phyloP scores from a whole-genome alignment of 2,888 invertebrate species.

The Ennomos fuscantarius region DNA sequence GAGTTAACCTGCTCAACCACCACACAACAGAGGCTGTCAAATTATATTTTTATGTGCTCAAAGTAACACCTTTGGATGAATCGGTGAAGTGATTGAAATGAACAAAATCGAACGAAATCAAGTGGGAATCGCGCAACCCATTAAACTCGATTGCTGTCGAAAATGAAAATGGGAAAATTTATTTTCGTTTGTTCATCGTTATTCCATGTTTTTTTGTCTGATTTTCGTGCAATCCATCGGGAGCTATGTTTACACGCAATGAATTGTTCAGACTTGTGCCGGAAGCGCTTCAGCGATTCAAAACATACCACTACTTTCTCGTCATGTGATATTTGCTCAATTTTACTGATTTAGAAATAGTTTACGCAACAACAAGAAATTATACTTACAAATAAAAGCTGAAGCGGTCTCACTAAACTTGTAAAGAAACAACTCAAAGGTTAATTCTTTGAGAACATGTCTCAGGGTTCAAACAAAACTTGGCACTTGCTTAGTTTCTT shows the following conservation, averaged over 20 bases:
- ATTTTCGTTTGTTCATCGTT: conserved; percentile 75
- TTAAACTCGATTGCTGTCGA: conserved; percentile 81
- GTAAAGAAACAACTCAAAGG: conserved; percentile 21
- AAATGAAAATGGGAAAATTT: conserved; percentile 80
- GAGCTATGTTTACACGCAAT: conserved; percentile 73
- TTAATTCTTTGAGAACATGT: conserved; percentile 40
- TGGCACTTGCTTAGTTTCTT: conserved; percentile 13
- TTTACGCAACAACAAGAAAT: too few relatives aligned
- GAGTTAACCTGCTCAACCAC: too few relatives aligned
- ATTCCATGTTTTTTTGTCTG: conserved; percentile 69
- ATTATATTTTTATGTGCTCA: conserved; percentile 42
- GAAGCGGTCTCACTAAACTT: background rate
- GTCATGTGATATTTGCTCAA: background rate
- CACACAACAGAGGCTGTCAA: too few relatives aligned
- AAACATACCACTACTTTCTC: conserved; percentile 1
- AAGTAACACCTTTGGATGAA: conserved; percentile 60
- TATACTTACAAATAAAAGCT: too few relatives aligned
- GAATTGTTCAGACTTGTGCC: conserved; percentile 69
- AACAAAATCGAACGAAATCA: conserved; percentile 78
- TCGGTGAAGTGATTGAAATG: conserved; percentile 69
- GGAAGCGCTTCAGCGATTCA: conserved; percentile 8
- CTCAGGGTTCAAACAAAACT: conserved; percentile 32
- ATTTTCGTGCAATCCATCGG: conserved; percentile 75
- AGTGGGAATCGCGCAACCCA: conserved; percentile 80
- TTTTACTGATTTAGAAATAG: too few relatives aligned